Evolutionary conservation across 2,113 vertebrate genomes (phyloP).

Genomic region (Strigops habroptila): DNA sequence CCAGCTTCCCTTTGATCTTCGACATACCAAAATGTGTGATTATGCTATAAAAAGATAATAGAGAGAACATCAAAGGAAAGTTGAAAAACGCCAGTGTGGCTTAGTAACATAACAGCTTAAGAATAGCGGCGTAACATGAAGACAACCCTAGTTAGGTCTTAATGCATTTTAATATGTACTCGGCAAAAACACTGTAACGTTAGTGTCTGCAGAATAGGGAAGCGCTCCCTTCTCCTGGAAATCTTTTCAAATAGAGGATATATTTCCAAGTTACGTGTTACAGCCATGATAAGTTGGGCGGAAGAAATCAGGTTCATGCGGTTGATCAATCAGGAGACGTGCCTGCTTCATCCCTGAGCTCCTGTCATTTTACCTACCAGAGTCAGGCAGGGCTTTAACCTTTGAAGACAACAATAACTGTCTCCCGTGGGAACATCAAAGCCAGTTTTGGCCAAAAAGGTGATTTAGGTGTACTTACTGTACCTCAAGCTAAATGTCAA

Average conservation of each 20-base stretch:
- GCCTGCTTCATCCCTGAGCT: background rate
- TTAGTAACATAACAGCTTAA: constrained; percentile 72
- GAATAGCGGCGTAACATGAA: constrained; percentile 65
- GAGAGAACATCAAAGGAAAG: constrained; percentile 64
- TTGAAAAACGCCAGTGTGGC: constrained; percentile 53
- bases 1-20: constrained; percentile 69
- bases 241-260: background rate
- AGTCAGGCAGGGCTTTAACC: constrained; percentile 29
- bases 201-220: background rate
- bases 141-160: constrained; percentile 69
- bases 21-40: constrained; percentile 72
- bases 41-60: constrained; percentile 73
- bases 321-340: background rate
- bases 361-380: constrained; percentile 10
- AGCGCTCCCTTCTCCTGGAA: background rate
- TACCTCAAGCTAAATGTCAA: constrained; percentile 63
- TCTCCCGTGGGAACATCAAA: constrained; percentile 51
- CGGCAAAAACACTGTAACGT: constrained; percentile 17
- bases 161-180: constrained; percentile 67
- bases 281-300: background rate
- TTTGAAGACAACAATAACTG: constrained; percentile 50
- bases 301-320: background rate
- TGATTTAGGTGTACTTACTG: constrained; percentile 57
- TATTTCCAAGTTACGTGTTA: background rate
- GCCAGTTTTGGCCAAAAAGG: constrained; percentile 38